Base-by-base conservation (phyloP, 2,888 invertebrate genomes). In the Brenthis hecate region DNA sequence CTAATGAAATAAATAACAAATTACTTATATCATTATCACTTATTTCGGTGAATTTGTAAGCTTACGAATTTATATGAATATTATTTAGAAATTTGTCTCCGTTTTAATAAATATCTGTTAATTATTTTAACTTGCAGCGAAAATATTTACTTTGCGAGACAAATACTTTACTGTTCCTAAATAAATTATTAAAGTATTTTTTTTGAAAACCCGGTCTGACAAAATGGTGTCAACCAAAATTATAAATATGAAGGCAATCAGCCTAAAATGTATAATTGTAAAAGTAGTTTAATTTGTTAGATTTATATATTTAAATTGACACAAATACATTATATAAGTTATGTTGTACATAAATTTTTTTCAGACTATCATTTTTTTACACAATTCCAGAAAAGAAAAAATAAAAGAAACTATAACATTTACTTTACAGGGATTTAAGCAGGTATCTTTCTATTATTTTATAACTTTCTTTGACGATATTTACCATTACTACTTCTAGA, bases 1-100 rank as follows among this genome's bases (percentile, higher is more conserved):
- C 62, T 56, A 68, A 65, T 58, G 54, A 50, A 70, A 63, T 64
- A 67, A 67, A 67, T 66, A 71, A 72, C 65, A 66, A 70, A 66
- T 68, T 65, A 55, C 43, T 66, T 66, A 23, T 64, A 56, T 64
- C 47, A 56, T 64, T 55, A 55, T 32, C 23, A 50, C 28, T 64
- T 55, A 19, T 47, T 61, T 51, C 6, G 36, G 61, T 51, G 51
- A 62, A 62, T 62, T 62, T 51, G 53, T 62, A 16, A 53, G 53
- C 32, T 62, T 62, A 36, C 16, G 14, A 51, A n/a, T 51, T n/a
- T 16, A 51, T n/a, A n/a, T 51, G 14, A 51, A 14, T 51, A n/a
- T 51, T 28, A 60, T 50, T 60, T 50, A 1, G 28, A 60, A 60
- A 50, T 60, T 60, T 60, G 60, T 48, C 50, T 23, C 48, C 32